These are phyloP conservation scores for Tinea pellionella DNA, from an alignment of 2,888 invertebrate species.

Conservation along the genomic window DNA sequence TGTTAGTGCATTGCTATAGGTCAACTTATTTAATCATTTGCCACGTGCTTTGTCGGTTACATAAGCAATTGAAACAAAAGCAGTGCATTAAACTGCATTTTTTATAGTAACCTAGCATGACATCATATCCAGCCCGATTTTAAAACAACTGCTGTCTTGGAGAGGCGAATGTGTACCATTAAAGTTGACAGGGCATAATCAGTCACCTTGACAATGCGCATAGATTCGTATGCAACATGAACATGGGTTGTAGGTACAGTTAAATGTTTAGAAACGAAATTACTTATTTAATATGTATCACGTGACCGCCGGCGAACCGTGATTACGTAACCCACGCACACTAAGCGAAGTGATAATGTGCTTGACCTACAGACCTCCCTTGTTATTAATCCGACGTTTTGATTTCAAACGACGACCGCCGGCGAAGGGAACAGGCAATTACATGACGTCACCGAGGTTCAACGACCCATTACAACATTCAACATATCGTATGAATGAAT, in stretches of 20 bases:
- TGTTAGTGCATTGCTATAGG: conserved; percentile 36
- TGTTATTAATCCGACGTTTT: conserved; percentile 65
- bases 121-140: too few species aligned
- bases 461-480: conserved; percentile 69
- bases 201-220: neutral
- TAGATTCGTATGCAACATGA: neutral
- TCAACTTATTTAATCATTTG: neutral
- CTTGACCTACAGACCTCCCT: conserved; percentile 66
- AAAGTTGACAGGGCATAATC: too few species aligned
- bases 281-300: neutral
- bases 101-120: too few species aligned
- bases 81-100: too few species aligned
- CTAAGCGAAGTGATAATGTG: conserved; percentile 42
- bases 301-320: neutral
- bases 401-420: conserved; percentile 56
- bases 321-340: conserved; percentile 8
- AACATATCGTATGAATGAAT: conserved; percentile 68
- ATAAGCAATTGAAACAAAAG: too few species aligned
- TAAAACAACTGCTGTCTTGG: too few species aligned
- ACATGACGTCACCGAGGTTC: conserved; percentile 65
- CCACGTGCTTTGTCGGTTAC: too few species aligned
- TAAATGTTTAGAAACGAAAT: neutral
- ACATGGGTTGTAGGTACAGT: neutral
- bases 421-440: conserved; percentile 65
- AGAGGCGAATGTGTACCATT: too few species aligned